Percentiles rank a stretch among this genome's conserved stretches.
Evolutionary conservation across 2,888 invertebrate species (phyloP).

Genomic region (Phengaris arion): DNA sequence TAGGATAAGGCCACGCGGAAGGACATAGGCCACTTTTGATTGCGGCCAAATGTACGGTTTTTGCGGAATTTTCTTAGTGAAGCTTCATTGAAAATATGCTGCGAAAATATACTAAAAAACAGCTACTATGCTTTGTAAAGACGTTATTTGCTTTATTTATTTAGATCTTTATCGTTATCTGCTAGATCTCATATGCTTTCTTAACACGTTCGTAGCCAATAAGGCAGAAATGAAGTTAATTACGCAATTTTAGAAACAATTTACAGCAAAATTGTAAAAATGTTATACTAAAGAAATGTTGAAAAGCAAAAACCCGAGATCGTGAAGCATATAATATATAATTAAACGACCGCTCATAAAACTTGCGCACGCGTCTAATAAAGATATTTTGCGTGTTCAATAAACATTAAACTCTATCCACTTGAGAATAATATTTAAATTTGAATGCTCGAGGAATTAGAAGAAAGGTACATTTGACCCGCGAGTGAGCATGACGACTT

Average conservation of each 20-base stretch:
- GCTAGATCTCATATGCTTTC: slow-evolving; percentile 13
- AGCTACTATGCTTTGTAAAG: not conserved
- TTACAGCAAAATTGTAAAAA: slow-evolving; percentile 5
- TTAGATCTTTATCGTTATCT: no score
- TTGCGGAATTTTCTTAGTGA: no score
- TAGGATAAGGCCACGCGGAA: no score
- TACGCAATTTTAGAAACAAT: slow-evolving; percentile 19
- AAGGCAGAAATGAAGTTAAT: not conserved
- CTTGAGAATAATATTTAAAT: slow-evolving; percentile 1
- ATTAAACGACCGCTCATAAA: slow-evolving; percentile 46
- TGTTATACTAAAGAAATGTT: slow-evolving; percentile 10
- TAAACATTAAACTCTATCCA: slow-evolving; percentile 5
- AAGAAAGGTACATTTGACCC: slow-evolving; percentile 77
- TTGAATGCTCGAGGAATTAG: slow-evolving; percentile 43
- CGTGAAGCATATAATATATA: slow-evolving; percentile 26
- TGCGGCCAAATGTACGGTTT: not conserved
- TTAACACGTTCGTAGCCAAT: slow-evolving; percentile 8
- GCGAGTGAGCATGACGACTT: slow-evolving; percentile 69
- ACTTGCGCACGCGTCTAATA: slow-evolving; percentile 62
- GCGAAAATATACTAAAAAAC: not conserved
- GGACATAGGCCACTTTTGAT: no score
- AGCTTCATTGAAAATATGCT: not conserved
- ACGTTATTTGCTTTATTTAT: not conserved
- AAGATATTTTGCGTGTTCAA: slow-evolving; percentile 31
- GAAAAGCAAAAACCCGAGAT: slow-evolving; percentile 23